Conservation (phyloP, 1,140 invertebrate genomes). For the Episyrphus balteatus region DNA sequence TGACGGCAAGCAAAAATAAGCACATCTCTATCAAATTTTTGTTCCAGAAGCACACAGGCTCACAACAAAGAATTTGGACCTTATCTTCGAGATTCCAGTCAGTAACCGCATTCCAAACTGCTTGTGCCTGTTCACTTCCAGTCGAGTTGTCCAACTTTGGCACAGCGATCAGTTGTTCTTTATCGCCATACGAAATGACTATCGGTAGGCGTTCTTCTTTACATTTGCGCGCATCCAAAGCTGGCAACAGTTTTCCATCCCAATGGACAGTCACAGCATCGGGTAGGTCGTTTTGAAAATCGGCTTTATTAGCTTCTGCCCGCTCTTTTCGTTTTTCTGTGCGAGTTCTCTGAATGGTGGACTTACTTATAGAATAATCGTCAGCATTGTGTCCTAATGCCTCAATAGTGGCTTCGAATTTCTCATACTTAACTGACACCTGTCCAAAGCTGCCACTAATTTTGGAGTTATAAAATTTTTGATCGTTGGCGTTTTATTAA, state of each 20-base stretch:
- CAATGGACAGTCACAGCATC: slow-evolving; percentile 13
- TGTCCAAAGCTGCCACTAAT: slow-evolving; percentile 10
- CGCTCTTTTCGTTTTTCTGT: neutral
- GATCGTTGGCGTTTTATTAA: neutral
- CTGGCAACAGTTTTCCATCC: slow-evolving; percentile 17
- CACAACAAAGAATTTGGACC: too few species aligned
- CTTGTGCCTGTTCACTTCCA: too few species aligned
- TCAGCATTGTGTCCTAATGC: neutral
- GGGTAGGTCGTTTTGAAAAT: slow-evolving; percentile 10
- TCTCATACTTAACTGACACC: slow-evolving; percentile 13
- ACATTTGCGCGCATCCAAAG: neutral
- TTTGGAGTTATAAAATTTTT: slow-evolving; percentile 7
- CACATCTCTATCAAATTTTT: slow-evolving; percentile 10
- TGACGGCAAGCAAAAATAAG: slow-evolving; percentile 14
- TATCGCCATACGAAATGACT: slow-evolving; percentile 10
- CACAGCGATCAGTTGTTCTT: slow-evolving; percentile 10
- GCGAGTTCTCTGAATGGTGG: neutral
- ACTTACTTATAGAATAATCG: neutral
- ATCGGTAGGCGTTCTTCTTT: slow-evolving; percentile 18
- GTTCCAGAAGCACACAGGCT: slow-evolving; percentile 2
- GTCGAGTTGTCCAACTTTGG: too few species aligned
- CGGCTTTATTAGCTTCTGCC: slow-evolving; percentile 6
- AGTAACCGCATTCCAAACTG: too few species aligned
- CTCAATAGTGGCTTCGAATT: slow-evolving; percentile 10
- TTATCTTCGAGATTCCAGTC: too few species aligned